Base-by-base conservation (phyloP, 2,113 vertebrate species). In the Varanus komodoensis region DNA sequence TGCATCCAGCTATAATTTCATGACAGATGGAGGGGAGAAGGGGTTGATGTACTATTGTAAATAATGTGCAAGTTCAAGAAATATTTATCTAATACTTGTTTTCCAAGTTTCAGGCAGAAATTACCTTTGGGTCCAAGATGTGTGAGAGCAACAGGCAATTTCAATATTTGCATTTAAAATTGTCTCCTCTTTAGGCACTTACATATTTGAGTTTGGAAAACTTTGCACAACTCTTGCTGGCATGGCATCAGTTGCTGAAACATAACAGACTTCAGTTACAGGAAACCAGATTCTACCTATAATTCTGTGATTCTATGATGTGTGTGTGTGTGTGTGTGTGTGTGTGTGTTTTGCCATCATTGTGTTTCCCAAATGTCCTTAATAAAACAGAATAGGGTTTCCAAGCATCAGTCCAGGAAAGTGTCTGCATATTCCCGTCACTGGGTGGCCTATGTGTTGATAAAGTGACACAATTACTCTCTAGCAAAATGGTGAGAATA, bases 391-490 rank as follows among this genome's bases (percentile, higher is more conserved):
- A 61, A 25, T 67, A 14, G 80, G 0, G 67, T 79, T 80, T 23
- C 15, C n/a, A 54, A 32, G n/a, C 17, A 17, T 57, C 84, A 57
- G 61, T 27, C 85, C 86, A 93, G 89, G 84, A 93, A 93, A 92
- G 64, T 78, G 1, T 82, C 32, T 3, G 71, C 17, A 4, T 15
- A 88, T 34, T 38, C 34, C 1, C 74, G 23, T 80, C 90, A 48
- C 34, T 92, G 86, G n/a, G 34, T 71, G 34, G 57, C 73, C 23
- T 81, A 82, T 89, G 82, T 57, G 75, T 84, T 77, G 80, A 90
- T 79, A 21, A 86, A 81, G 54, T 88, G 6, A 61, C 71, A 50
- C 29, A 85, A 44, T 12, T 2, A 44, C 27, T 29, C 2, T 84
- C 34, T 44, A 68, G 34, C 38, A 84, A 0, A 68, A 71, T 84